Evolutionary conservation across 2,888 invertebrate species (phyloP), one percentile per base, ranked within the genome.

Genomic region (Lasioglossum lativentre): DNA sequence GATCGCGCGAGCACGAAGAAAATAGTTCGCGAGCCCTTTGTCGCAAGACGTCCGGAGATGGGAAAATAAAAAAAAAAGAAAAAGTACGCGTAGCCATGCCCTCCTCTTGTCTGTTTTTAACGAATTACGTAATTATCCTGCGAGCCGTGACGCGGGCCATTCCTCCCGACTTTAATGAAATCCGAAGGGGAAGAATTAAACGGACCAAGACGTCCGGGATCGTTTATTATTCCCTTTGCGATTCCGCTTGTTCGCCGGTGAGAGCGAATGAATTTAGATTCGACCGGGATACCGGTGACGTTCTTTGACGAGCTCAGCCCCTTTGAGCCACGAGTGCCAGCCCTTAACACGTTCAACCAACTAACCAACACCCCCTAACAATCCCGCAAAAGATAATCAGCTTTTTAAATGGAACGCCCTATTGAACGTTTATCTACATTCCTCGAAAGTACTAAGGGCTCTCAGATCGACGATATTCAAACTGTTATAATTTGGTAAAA

Each of bases 211-310:
- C 77, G 77, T 52, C 52, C 19, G 45, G 4, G n/a, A 10, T 34
- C 52, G 73, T 86, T 82, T 89, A 80, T 85, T 82, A 76, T 85
- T 89, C 82, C 56, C 79, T 85, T 85, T 78, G 80, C 66, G 59
- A 38, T 78, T 74, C 71, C 75, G 56, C 30, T 75, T 70, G 80
- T 73, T 75, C 68, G 59, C 40, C 40, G 56, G 40, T 42, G 34
- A 73, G 76, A 75, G 72, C 70, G 71, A 89, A 87, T 87, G 80
- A 85, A 87, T 86, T 85, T 80, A 85, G 78, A 83, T 80, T 74
- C 85, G 82, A 83, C 77, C 56, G 27, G 63, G 71, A n/a, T 5
- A 71, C 68, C 47, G 47, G 75, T 83, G 83, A 89, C 68, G 78
- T 72, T 79, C 80, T 40, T 77, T 66, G 75, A 88, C 82, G 84